Evolutionary conservation across 2,797 vertebrate genomes (phyloP), one percentile per base, ranked within the genome.

Genomic region (Oryzias dopingdopingensis): DNA sequence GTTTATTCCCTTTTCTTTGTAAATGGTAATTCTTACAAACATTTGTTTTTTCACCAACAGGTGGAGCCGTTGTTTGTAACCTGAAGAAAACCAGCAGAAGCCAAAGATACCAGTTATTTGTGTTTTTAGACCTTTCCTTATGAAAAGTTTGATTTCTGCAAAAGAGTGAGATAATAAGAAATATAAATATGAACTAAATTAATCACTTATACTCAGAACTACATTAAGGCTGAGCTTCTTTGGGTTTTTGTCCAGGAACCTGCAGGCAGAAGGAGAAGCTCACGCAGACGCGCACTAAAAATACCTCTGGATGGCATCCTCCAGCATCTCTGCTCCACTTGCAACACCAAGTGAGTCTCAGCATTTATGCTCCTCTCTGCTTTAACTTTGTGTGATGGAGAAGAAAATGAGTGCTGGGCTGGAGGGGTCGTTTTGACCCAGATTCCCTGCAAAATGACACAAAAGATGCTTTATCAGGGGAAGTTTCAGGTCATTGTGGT

Each of bases 311-410:
- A 74, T 62, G 63, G 70, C 74, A 74, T 62, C 52, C 82, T 68
- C 79, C 81, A 65, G 70, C 75, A 70, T 71, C 73, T 66, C 65
- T 83, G 84, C 74, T 82, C 77, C 72, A 82, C 76, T 84, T 82
- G 62, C 63, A 53, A 64, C 15, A 1, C 52, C 51, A 24, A 65
- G 46, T 52, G 53, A 49, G 67, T 42, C 62, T 63, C 32, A 37
- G 32, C 52, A 47, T 55, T 56, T 49, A 44, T 50, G 17, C 50
- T 50, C n/a, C 42, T 40, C 46, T 0, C 43, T 51, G 22, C 63
- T 68, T 51, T 54, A 29, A 53, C 26, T 49, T 56, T 29, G 65
- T 42, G 51, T 59, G 59, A 45, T 52, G 42, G 46, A 15, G 46
- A 62, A 65, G 59, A 49, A 50, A 57, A 65, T 46, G 48, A 69